phyloP scores from a whole-genome alignment of 1,140 invertebrate genomes.

The Brachionus manjavacas region DNA sequence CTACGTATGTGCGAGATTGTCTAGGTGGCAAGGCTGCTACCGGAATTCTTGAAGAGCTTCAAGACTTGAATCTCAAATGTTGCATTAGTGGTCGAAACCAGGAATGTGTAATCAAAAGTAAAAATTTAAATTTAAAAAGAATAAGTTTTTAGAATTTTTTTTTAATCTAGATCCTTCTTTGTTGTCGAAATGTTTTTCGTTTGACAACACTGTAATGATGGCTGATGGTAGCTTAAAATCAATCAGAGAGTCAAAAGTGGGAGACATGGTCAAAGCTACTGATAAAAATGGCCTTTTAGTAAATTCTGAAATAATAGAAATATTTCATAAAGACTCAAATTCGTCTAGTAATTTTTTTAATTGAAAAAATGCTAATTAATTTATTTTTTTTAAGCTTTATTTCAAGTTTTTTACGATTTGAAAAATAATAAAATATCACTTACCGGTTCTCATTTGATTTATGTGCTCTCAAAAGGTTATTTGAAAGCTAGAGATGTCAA shows the following conservation, averaged over 20 bases:
- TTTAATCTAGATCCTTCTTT: slow-evolving; percentile 8
- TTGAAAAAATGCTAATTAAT: not conserved
- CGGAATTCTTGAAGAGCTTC: slow-evolving; percentile 33
- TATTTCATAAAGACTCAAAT: slow-evolving; percentile 3
- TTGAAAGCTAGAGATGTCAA: slow-evolving; percentile 4
- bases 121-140: not conserved
- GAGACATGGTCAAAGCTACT: slow-evolving; percentile 1
- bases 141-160: not conserved
- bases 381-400: not conserved
- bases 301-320: slow-evolving; percentile 11
- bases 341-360: not conserved
- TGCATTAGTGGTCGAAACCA: slow-evolving; percentile 31
- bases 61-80: slow-evolving; percentile 39
- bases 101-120: slow-evolving; percentile 35
- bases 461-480: slow-evolving; percentile 24
- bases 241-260: not conserved
- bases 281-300: not conserved
- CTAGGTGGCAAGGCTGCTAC: slow-evolving; percentile 40
- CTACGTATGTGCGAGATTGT: slow-evolving; percentile 3
- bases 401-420: not conserved
- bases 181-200: slow-evolving; percentile 24
- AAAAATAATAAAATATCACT: slow-evolving; percentile 10
- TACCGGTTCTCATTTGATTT: slow-evolving; percentile 15
- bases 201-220: not conserved
- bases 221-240: not conserved